These are phyloP conservation scores for Aphidius colemani DNA, from an alignment of 2,888 invertebrate species.

Conservation along the genomic window DNA sequence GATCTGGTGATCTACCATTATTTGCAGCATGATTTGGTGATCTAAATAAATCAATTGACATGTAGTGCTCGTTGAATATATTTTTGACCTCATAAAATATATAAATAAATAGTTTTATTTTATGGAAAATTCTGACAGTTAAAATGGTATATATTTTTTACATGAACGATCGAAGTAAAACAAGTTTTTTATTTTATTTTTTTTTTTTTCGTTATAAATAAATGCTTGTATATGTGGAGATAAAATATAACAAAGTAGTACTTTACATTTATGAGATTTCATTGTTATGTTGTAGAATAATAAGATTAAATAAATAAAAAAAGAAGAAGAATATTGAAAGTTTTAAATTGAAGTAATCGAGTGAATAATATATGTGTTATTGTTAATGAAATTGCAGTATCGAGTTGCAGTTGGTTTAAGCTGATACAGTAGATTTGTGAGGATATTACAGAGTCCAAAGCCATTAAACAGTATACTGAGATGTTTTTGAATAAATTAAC, in stretches of 20 bases:
- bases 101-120: constrained; percentile 1
- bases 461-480: neutral
- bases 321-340: too few relatives aligned
- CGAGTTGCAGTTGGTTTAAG: constrained; percentile 9
- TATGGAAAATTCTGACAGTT: constrained; percentile 1
- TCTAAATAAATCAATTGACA: constrained; percentile 27
- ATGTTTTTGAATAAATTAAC: constrained; percentile 34
- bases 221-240: too few relatives aligned
- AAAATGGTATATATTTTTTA: neutral
- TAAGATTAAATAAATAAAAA: too few relatives aligned
- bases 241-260: too few relatives aligned
- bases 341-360: constrained; percentile 12
- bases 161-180: too few relatives aligned
- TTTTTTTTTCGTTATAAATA: too few relatives aligned
- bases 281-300: too few relatives aligned
- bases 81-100: constrained; percentile 1
- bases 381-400: constrained; percentile 20
- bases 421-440: constrained; percentile 16
- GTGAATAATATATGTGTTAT: constrained; percentile 14
- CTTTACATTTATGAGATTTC: too few relatives aligned
- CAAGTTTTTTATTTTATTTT: too few relatives aligned
- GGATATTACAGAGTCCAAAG: constrained; percentile 4
- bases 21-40: constrained; percentile 49
- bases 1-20: constrained; percentile 51
- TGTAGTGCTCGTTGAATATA: neutral